Evolutionary conservation across 2,113 vertebrate genomes (phyloP).

Genomic region (Mungos mungo): DNA sequence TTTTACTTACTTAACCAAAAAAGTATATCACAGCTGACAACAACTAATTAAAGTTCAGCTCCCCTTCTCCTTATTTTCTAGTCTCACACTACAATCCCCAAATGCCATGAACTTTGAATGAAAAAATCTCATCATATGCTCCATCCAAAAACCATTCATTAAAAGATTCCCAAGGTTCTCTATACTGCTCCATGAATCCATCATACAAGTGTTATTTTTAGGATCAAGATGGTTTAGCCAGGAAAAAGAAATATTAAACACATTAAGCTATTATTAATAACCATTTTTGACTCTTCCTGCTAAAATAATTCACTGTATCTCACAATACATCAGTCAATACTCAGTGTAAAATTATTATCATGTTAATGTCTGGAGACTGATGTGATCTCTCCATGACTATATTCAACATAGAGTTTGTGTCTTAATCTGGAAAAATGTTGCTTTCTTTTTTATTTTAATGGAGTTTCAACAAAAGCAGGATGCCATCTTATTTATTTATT

Average conservation of each 20-base stretch:
- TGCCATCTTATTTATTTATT: not conserved
- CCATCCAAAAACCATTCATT: not conserved
- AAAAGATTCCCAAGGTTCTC: not conserved
- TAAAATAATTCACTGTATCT: not conserved
- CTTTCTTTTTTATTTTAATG: not conserved
- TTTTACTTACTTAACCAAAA: not conserved
- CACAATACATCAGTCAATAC: not conserved
- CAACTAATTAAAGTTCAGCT: not conserved
- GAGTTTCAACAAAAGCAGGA: not conserved
- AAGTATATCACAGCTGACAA: not conserved
- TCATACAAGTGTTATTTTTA: not conserved
- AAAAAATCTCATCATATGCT: not conserved
- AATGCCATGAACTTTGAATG: not conserved
- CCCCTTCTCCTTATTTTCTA: not conserved
- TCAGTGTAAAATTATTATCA: not conserved
- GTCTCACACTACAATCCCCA: not conserved
- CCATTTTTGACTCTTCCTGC: not conserved
- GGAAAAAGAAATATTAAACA: not conserved
- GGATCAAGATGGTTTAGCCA: not conserved
- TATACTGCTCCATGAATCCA: not conserved
- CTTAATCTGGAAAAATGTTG: not conserved
- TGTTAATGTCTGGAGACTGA: not conserved
- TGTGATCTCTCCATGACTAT: not conserved
- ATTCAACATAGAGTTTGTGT: not conserved
- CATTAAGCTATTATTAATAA: conserved; percentile 7